Evolutionary conservation across 2,113 vertebrate genomes (phyloP).

Genomic region (Chunga burmeisteri): DNA sequence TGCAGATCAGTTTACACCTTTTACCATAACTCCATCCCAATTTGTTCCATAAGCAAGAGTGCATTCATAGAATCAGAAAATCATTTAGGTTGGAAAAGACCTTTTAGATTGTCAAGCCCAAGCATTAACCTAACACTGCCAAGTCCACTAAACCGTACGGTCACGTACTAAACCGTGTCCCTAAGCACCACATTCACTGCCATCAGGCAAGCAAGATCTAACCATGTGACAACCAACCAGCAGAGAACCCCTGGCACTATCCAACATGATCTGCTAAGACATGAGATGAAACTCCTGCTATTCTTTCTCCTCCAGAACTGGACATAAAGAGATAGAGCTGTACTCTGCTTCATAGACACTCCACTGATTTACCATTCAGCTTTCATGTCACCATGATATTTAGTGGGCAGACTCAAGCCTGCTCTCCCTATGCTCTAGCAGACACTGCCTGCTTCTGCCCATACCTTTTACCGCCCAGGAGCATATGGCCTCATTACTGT

Average conservation of each 20-base stretch:
- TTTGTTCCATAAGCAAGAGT: not conserved
- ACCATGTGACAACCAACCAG: not conserved
- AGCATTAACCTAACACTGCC: not conserved
- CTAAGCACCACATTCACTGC: not conserved
- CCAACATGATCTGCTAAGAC: not conserved
- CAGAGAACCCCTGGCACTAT: not conserved
- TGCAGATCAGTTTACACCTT: not conserved
- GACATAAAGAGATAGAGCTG: not conserved
- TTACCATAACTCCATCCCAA: not conserved
- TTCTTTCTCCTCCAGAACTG: not conserved
- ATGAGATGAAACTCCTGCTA: not conserved
- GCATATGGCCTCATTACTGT: not conserved
- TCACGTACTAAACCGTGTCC: not conserved
- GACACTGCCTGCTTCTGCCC: not conserved
- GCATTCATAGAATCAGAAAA: not conserved
- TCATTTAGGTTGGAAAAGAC: not conserved
- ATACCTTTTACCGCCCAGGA: not conserved
- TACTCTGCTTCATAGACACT: not conserved
- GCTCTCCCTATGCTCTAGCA: not conserved
- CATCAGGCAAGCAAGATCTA: not conserved
- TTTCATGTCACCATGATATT: not conserved
- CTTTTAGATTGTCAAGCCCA: not conserved
- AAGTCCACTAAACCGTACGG: too few relatives aligned
- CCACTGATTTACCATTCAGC: not conserved
- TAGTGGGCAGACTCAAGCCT: not conserved